These are phyloP conservation scores for Cheilosia impressa DNA, from an alignment of 2,888 invertebrate species.

Conservation along the genomic window DNA sequence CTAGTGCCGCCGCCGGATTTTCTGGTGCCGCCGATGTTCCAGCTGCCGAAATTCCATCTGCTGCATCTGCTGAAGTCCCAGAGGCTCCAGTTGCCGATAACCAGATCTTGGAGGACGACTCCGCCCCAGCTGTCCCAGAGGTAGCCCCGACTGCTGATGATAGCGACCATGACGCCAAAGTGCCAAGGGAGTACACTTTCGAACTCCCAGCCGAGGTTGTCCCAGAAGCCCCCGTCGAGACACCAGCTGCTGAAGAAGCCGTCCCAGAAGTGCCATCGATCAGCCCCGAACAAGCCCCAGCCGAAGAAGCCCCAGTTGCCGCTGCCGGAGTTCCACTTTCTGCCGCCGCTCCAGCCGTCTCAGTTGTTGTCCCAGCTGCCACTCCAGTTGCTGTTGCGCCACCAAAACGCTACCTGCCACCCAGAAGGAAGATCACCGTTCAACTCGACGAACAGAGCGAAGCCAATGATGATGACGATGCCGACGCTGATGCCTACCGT, in stretches of 20 bases:
- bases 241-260: constrained; percentile 54
- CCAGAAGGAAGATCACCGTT: constrained; percentile 81
- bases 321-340: constrained; percentile 77
- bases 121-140: constrained; percentile 35
- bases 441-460: constrained; percentile 81
- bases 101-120: constrained; percentile 50
- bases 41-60: constrained; percentile 74
- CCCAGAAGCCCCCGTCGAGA: constrained; percentile 74
- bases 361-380: constrained; percentile 76
- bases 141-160: constrained; percentile 57
- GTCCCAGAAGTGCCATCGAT: constrained; percentile 54
- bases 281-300: constrained; percentile 71
- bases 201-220: constrained; percentile 76
- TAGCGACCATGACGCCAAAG: constrained; percentile 80
- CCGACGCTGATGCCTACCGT: constrained; percentile 76
- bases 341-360: constrained; percentile 76
- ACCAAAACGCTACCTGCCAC: constrained; percentile 81
- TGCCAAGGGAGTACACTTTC: constrained; percentile 81
- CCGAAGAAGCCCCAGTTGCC: constrained; percentile 71
- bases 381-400: constrained; percentile 74
- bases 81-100: constrained; percentile 62
- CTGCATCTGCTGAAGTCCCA: constrained; percentile 69
- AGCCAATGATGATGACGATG: constrained; percentile 78
- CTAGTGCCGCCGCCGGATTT: constrained; percentile 80
- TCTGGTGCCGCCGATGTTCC: constrained; percentile 77